Percentiles rank a stretch among this genome's conserved stretches.
These are phyloP conservation scores for Dasyurus viverrinus DNA, from an alignment of 2,113 vertebrate genomes.

Conservation along the genomic window DNA sequence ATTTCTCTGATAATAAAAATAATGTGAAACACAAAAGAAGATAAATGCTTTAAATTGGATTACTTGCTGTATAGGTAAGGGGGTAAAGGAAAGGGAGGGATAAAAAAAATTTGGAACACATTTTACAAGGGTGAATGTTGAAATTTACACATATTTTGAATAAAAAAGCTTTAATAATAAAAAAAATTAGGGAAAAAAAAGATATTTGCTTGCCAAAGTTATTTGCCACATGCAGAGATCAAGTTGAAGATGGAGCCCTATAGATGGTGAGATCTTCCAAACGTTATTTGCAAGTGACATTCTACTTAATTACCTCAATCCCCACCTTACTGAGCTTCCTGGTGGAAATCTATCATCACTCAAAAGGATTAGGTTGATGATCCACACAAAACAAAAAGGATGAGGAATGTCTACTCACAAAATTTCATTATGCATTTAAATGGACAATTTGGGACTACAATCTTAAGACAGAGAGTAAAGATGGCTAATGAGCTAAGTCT, in stretches of 20 bases:
- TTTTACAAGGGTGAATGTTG: no score
- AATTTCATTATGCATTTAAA: background rate
- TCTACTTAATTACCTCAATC: background rate
- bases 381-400: background rate
- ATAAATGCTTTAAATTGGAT: background rate
- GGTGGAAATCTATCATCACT: background rate
- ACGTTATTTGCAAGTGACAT: background rate
- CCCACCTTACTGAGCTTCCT: background rate
- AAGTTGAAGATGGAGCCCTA: background rate
- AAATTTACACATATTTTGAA: no score
- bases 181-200: no score
- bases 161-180: no score
- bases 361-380: background rate
- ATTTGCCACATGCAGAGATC: background rate
- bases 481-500: background rate
- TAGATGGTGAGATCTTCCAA: background rate
- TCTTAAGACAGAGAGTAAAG: background rate
- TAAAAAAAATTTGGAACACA: no score
- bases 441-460: background rate
- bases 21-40: background rate
- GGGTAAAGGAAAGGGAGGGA: no score
- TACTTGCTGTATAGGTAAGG: no score
- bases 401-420: background rate
- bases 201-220: background rate
- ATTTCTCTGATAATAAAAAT: background rate